phyloP scores from a whole-genome alignment of 2,113 vertebrate species.

The Cercocebus atys region DNA sequence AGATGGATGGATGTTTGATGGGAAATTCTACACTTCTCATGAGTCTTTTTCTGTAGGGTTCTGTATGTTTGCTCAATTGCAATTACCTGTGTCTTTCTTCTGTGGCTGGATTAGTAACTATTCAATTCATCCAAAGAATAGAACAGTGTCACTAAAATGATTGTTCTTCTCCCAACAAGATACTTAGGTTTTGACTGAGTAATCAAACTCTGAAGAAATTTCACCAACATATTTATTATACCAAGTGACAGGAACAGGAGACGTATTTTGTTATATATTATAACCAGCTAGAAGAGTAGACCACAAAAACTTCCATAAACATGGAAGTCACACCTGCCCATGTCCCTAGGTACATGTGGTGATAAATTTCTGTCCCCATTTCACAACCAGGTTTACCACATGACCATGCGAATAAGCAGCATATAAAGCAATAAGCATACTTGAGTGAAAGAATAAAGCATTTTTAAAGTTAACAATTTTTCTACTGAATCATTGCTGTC shows the following conservation, averaged over 20 bases:
- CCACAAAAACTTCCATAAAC: not conserved
- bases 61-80: slow-evolving; percentile 59
- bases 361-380: not conserved
- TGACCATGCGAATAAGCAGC: not conserved
- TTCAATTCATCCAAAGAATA: slow-evolving; percentile 66
- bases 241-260: slow-evolving; percentile 8
- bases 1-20: slow-evolving; percentile 61
- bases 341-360: not conserved
- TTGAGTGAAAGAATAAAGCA: slow-evolving; percentile 19
- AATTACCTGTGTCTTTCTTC: slow-evolving; percentile 63
- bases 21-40: slow-evolving; percentile 58
- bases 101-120: slow-evolving; percentile 66
- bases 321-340: not conserved
- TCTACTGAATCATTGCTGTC: not conserved
- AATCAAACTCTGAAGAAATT: slow-evolving; percentile 76
- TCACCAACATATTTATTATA: slow-evolving; percentile 61
- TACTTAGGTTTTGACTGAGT: slow-evolving; percentile 74
- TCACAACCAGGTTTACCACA: not conserved
- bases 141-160: slow-evolving; percentile 69
- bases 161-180: slow-evolving; percentile 64
- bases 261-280: slow-evolving; percentile 40
- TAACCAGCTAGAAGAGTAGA: slow-evolving; percentile 51
- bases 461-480: slow-evolving; percentile 48
- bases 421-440: not conserved
- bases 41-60: slow-evolving; percentile 49